Percentiles rank a stretch among this genome's conserved stretches.
Evolutionary conservation across 2,113 vertebrate species (phyloP).

Genomic region (Mirounga angustirostris): DNA sequence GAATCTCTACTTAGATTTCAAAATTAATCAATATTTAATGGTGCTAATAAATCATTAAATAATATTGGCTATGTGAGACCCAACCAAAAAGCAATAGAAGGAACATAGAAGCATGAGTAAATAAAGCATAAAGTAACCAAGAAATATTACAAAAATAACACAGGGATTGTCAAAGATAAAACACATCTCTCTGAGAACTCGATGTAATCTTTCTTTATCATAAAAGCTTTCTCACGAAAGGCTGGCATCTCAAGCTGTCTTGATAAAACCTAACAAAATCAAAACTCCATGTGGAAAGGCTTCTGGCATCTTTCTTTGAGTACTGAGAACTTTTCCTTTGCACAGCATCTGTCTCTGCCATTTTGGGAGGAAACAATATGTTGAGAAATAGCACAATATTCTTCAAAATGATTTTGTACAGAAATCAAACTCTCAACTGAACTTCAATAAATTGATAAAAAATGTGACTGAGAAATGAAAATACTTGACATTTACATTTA

Average conservation of each 20-base stretch:
- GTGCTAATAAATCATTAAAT: conserved; percentile 7
- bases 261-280: conserved; percentile 59
- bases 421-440: not conserved
- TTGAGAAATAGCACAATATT: conserved; percentile 12
- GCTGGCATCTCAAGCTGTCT: conserved; percentile 25
- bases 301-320: conserved; percentile 50
- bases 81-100: not conserved
- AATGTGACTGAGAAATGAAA: not conserved
- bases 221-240: not conserved
- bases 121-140: not conserved
- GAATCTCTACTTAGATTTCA: conserved; percentile 9
- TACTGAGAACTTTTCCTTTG: not conserved
- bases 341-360: conserved; percentile 38
- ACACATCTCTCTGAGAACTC: not conserved
- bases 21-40: not conserved
- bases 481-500: not conserved
- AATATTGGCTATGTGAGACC: not conserved
- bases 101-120: not conserved
- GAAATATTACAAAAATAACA: not conserved
- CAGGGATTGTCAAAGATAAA: conserved; percentile 13
- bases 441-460: not conserved
- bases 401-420: conserved; percentile 46
- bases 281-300: conserved; percentile 48
- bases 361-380: conserved; percentile 41
- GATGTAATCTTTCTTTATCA: not conserved